Evolutionary conservation across 2,797 vertebrate species (phyloP), one percentile per base, ranked within the genome.

Genomic region (Malacoctenus gilli): DNA sequence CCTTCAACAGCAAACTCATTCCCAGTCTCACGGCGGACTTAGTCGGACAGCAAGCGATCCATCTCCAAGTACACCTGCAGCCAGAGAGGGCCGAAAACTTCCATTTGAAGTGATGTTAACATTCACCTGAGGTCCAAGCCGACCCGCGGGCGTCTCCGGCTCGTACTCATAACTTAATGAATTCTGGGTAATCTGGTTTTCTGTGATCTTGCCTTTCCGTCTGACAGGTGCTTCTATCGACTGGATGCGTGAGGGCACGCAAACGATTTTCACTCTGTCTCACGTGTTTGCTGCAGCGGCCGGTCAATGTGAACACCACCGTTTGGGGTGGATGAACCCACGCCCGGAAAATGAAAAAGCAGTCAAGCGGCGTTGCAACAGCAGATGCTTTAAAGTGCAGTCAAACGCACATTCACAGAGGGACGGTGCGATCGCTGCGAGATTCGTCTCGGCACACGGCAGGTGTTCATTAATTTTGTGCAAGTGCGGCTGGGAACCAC

Each of bases 381-480:
- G 51, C 59, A 64, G 49, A 68, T 67, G 55, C 30, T 75, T 74
- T 37, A 7, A 50, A 50, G 68, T 52, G 1, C 36, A 3, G 50
- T 14, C 15, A 46, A 7, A 56, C 48, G 31, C 18, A 41, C 13
- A 19, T n/a, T 7, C 51, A 25, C 36, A 55, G 37, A 39, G 23
- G 31, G 58, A 46, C 57, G 6, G 6, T 19, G 36, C 47, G 62
- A 79, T 28, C 2, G 59, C 51, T 57, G 21, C 58, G 68, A 74
- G 59, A 77, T 43, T 71, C 36, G 14, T 53, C 57, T 62, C 22
- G 54, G 58, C 44, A 63, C 80, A 75, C 44, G 64, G 46, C 74
- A 71, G 71, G 70, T 80, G 79, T 69, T 82, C 51, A 64, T 77
- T 77, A 31, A 64, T 68, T 71, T 49, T 28, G 13, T 32, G 48